Evolutionary conservation across 2,888 invertebrate species (phyloP), one percentile per base, ranked within the genome.

Genomic region (Drosophila histrio): DNA sequence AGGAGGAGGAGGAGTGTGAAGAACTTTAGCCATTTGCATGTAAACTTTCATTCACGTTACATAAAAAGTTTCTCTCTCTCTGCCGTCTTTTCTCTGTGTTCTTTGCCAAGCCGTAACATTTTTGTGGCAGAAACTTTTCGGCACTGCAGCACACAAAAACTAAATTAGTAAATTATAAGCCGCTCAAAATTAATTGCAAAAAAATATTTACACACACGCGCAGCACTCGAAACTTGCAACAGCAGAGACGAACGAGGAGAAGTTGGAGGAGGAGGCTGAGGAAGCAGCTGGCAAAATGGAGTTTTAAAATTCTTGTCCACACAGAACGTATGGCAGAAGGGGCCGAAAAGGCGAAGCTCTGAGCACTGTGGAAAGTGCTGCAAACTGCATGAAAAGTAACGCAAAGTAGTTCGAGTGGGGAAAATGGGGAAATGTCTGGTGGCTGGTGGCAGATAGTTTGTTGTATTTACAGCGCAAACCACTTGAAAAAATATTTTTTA

Each of bases 111-210:
- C 75, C 57, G 73, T 77, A 77, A 69, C 46, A 85, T 81, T 79
- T 79, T 69, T 79, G 83, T 64, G 82, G 86, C 73, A 19, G 32
- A 66, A 76, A 76, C 43, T 77, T 77, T 77, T 60, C 53, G 49
- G 47, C 34, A 17, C 47, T 53, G 61, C 44, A 61, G 28, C 41
- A 53, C 26, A 77, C 69, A 68, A 77, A 84, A 83, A 85, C 76
- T 61, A 85, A 85, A 85, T 85, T 86, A 85, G 88, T 88, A 85
- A 88, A 85, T 85, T 85, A 85, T 85, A 85, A 85, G 84, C 84
- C 87, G 84, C 88, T 85, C 84, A 88, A 88, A 85, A 88, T 85
- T 85, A 85, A 85, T 85, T 88, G 88, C 87, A 88, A 85, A 88
- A 82, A 85, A 88, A 85, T 85, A 88, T 85, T 87, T 85, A 88